Conservation (phyloP, 2,113 vertebrate genomes). For the Stegastes partitus region DNA sequence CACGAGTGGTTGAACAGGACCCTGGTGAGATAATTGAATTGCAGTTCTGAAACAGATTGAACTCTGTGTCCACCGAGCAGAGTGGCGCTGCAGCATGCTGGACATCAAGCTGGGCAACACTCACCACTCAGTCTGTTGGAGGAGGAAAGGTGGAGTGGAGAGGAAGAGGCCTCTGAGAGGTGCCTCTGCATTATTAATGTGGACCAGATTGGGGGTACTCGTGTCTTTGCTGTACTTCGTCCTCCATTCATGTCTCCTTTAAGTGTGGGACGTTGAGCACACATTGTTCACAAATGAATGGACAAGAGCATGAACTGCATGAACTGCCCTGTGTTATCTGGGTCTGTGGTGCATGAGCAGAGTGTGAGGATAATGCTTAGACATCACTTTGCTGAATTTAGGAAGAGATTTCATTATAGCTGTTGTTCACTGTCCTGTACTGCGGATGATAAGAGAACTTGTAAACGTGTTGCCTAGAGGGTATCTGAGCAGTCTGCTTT, state of each 20-base stretch:
- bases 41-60: constrained; percentile 87
- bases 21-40: constrained; percentile 86
- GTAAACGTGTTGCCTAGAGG: constrained; percentile 34
- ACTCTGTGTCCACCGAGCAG: constrained; percentile 81
- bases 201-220: constrained; percentile 86
- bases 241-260: constrained; percentile 75
- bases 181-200: constrained; percentile 92
- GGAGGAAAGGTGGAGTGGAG: constrained; percentile 72
- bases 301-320: constrained; percentile 31
- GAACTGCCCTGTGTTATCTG: constrained; percentile 22
- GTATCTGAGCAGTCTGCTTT: constrained; percentile 41
- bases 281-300: constrained; percentile 42
- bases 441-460: constrained; percentile 38
- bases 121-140: constrained; percentile 63
- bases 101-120: constrained; percentile 81
- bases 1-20: constrained; percentile 80
- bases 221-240: constrained; percentile 72
- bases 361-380: constrained; percentile 20
- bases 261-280: constrained; percentile 52
- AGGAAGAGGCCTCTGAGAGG: constrained; percentile 69
- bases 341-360: constrained; percentile 3
- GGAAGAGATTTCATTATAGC: constrained; percentile 31
- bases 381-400: constrained; percentile 38
- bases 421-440: constrained; percentile 39
- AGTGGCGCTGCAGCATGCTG: constrained; percentile 73